phyloP scores from a whole-genome alignment of 2,888 invertebrate species.

The Rhagonycha lutea region DNA sequence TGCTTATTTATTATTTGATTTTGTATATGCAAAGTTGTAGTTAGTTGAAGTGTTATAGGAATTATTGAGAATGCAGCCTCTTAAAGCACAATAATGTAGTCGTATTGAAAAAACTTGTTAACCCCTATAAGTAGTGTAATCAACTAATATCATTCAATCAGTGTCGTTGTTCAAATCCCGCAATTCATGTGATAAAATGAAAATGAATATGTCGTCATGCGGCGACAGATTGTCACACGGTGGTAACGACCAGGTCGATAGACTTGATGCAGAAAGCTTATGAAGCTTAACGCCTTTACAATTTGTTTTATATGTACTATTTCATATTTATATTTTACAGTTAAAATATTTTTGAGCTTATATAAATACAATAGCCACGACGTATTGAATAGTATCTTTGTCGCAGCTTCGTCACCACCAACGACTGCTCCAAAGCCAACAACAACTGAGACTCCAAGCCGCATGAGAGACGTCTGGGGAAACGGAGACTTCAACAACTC shows the following conservation, averaged over 20 bases:
- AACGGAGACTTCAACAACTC: slow-evolving; percentile 61
- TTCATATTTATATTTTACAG: background rate
- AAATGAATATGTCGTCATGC: slow-evolving; percentile 49
- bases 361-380: background rate
- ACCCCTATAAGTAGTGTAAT: slow-evolving; percentile 40
- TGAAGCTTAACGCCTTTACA: slow-evolving; percentile 14
- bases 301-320: background rate
- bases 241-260: slow-evolving; percentile 38
- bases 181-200: slow-evolving; percentile 53
- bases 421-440: slow-evolving; percentile 79
- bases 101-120: background rate
- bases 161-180: slow-evolving; percentile 52
- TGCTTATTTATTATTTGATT: background rate
- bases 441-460: slow-evolving; percentile 64
- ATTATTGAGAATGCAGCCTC: background rate
- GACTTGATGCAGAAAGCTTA: slow-evolving; percentile 26
- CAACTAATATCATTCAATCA: slow-evolving; percentile 54
- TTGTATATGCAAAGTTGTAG: background rate
- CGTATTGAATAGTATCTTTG: slow-evolving; percentile 46
- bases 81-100: background rate
- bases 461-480: slow-evolving; percentile 53
- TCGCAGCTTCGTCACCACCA: slow-evolving; percentile 77
- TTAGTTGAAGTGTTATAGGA: background rate
- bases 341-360: background rate
- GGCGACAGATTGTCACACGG: slow-evolving; percentile 47